Conservation (phyloP, 2,888 invertebrate genomes). For the Eupithecia pulchellata region DNA sequence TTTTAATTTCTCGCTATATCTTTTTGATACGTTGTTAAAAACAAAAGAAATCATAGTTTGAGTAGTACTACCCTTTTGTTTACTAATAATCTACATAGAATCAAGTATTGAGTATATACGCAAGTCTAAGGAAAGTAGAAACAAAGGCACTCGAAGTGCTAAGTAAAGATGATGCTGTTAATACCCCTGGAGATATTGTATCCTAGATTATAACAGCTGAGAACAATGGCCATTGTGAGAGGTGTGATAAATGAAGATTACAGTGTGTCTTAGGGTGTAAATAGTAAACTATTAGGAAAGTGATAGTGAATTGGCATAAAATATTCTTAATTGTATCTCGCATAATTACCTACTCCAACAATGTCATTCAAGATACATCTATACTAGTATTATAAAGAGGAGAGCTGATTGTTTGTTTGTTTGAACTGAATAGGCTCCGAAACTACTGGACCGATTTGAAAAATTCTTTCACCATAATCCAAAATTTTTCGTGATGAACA, state of each 20-base stretch:
- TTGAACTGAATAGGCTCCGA: no score
- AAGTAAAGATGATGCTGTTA: constrained; percentile 8
- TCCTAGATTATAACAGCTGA: constrained; percentile 19
- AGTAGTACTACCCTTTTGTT: no score
- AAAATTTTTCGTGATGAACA: no score
- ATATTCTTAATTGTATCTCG: neutral
- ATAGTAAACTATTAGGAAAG: neutral
- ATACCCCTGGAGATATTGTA: constrained; percentile 17
- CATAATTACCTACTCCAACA: neutral
- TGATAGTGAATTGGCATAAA: neutral
- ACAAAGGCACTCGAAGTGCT: constrained; percentile 5
- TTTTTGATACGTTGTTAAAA: no score
- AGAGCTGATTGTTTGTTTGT: no score
- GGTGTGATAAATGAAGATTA: constrained; percentile 25
- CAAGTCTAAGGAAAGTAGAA: constrained; percentile 1
- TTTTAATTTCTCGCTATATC: neutral
- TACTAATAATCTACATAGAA: no score
- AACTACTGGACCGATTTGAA: no score
- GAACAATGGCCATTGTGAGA: constrained; percentile 37
- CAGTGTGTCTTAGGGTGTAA: constrained; percentile 9
- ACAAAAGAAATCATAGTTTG: no score
- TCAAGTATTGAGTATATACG: neutral
- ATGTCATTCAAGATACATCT: no score
- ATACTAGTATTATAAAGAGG: no score
- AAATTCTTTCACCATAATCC: no score